A percentile compares a stretch with the other conserved stretches of the same genome.
Evolutionary conservation across 2,113 vertebrate genomes (phyloP).

Genomic region (Benitochromis conjunctus): DNA sequence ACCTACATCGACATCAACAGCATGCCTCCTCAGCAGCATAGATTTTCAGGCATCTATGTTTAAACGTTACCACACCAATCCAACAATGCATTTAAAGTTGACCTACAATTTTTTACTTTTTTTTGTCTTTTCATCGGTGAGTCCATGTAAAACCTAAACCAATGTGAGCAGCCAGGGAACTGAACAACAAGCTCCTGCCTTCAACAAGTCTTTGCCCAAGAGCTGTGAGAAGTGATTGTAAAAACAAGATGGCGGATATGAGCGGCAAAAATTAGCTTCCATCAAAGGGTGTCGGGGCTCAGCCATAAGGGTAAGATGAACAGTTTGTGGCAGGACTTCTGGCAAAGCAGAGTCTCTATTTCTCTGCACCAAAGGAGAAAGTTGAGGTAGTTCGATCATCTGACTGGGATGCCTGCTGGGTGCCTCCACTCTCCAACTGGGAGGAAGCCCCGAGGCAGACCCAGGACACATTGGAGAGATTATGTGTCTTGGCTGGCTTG

Average conservation of each 20-base stretch:
- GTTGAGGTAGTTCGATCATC: neutral
- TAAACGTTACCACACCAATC: neutral
- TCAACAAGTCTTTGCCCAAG: neutral
- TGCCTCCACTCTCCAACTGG: neutral
- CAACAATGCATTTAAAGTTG: neutral
- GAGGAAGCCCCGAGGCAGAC: neutral
- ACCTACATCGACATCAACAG: slow-evolving; percentile 26
- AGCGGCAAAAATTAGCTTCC: neutral
- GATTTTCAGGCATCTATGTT: neutral
- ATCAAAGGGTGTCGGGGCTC: neutral
- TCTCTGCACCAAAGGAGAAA: neutral
- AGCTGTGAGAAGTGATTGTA: neutral
- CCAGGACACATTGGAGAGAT: neutral
- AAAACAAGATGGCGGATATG: neutral
- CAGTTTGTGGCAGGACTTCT: neutral
- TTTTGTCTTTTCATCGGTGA: neutral
- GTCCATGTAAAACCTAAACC: neutral
- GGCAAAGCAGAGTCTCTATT: neutral
- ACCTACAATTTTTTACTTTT: neutral
- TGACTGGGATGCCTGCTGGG: neutral
- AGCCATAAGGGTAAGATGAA: neutral
- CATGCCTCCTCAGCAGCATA: slow-evolving; percentile 4
- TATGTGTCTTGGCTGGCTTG: neutral
- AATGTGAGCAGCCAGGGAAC: neutral
- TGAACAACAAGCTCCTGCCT: neutral